Percentiles rank a stretch among this genome's conserved stretches.
Evolutionary conservation across 2,113 vertebrate genomes (phyloP).

Genomic region (Anarhynchus alexandrinus): DNA sequence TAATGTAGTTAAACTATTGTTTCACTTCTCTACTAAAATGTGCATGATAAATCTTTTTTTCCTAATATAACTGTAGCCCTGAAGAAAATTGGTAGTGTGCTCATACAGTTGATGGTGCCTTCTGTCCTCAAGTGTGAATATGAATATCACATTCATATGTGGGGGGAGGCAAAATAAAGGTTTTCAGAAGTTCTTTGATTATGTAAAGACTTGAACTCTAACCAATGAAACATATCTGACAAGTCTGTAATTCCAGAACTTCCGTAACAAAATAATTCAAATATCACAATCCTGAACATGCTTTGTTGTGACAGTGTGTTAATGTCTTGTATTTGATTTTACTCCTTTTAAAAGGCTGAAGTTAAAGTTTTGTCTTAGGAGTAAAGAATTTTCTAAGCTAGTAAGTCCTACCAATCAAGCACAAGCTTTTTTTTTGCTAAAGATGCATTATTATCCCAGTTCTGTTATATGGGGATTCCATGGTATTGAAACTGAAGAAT

Average conservation of each 20-base stretch:
- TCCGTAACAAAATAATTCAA: not conserved
- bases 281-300: not conserved
- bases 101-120: not conserved
- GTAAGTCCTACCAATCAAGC: not conserved
- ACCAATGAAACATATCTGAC: not conserved
- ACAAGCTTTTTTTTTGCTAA: not conserved
- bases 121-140: not conserved
- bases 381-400: not conserved
- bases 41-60: not conserved
- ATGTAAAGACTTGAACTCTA: not conserved
- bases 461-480: not conserved
- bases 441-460: not conserved
- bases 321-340: not conserved
- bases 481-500: not conserved
- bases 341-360: not conserved
- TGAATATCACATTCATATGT: too few relatives aligned
- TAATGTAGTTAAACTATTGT: not conserved
- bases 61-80: not conserved
- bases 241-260: not conserved
- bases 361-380: not conserved
- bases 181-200: not conserved
- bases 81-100: not conserved
- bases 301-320: not conserved
- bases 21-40: not conserved
- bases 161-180: not conserved